phyloP scores from a whole-genome alignment of 1,140 invertebrate genomes.

The Trachymyrmex cornetzi region DNA sequence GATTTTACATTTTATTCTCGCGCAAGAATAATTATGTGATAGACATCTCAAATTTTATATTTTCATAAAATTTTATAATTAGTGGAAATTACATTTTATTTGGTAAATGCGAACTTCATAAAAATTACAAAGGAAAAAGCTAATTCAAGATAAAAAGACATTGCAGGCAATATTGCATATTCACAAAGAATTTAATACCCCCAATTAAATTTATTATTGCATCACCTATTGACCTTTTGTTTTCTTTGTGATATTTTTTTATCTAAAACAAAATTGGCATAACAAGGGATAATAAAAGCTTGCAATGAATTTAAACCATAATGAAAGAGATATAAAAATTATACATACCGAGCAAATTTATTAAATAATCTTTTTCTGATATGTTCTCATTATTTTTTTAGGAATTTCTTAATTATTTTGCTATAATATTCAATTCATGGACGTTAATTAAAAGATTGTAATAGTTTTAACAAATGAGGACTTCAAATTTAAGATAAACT shows the following conservation, averaged over 20 bases:
- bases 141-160: neutral
- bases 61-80: constrained; percentile 3
- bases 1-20: neutral
- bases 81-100: neutral
- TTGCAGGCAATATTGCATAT: neutral
- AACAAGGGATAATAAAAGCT: neutral
- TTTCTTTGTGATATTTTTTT: neutral
- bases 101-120: neutral
- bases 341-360: neutral
- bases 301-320: neutral
- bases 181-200: constrained; percentile 20
- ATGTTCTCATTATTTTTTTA: neutral
- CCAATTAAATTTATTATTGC: constrained; percentile 16
- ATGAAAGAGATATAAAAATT: neutral
- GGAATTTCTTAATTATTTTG: neutral
- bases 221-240: neutral
- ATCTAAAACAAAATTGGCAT: neutral
- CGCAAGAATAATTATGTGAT: neutral
- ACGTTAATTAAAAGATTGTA: neutral
- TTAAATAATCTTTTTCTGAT: constrained; percentile 23
- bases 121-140: neutral
- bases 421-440: neutral
- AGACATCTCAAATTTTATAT: neutral
- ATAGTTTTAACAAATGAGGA: neutral
- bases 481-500: neutral